phyloP scores from a whole-genome alignment of 2,888 invertebrate genomes.

The Lepidocyrtinus sp. region DNA sequence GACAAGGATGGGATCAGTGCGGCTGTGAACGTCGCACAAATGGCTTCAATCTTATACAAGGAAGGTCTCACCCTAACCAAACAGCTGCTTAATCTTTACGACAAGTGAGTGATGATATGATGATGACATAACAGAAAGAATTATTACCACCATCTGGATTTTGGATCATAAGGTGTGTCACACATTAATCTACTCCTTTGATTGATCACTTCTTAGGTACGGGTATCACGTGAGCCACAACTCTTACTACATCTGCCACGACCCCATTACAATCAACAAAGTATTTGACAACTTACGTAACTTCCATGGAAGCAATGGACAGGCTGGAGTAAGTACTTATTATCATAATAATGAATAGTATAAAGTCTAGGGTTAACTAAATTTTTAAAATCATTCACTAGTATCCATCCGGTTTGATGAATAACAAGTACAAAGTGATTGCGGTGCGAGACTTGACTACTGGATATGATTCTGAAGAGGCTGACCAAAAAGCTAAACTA shows the following conservation, averaged over 20 bases:
- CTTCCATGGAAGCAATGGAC: slow-evolving; percentile 72
- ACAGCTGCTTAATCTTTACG: slow-evolving; percentile 83
- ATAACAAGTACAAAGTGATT: slow-evolving; percentile 78
- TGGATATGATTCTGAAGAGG: slow-evolving; percentile 84
- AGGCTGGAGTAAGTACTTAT: slow-evolving; percentile 31
- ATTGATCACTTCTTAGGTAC: slow-evolving; percentile 78
- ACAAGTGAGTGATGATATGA: slow-evolving; percentile 77
- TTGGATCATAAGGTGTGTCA: too few species aligned
- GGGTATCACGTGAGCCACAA: slow-evolving; percentile 91
- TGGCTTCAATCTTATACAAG: slow-evolving; percentile 80
- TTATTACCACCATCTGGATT: too few species aligned
- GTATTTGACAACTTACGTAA: slow-evolving; percentile 90
- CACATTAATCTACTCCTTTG: too few species aligned
- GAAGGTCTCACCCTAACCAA: slow-evolving; percentile 74
- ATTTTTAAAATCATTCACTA: too few species aligned
- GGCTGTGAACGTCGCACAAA: slow-evolving; percentile 84
- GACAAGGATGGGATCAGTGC: slow-evolving; percentile 98
- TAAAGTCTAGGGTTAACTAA: too few species aligned
- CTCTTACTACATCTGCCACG: slow-evolving; percentile 91
- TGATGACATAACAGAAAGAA: too few species aligned
- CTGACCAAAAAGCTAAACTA: slow-evolving; percentile 80
- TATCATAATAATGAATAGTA: too few species aligned
- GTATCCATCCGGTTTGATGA: slow-evolving; percentile 81
- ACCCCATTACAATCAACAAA: slow-evolving; percentile 78
- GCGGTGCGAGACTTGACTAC: slow-evolving; percentile 90